These are phyloP conservation scores for Hycleus phaleratus DNA, from an alignment of 1,140 invertebrate species.

Conservation along the genomic window DNA sequence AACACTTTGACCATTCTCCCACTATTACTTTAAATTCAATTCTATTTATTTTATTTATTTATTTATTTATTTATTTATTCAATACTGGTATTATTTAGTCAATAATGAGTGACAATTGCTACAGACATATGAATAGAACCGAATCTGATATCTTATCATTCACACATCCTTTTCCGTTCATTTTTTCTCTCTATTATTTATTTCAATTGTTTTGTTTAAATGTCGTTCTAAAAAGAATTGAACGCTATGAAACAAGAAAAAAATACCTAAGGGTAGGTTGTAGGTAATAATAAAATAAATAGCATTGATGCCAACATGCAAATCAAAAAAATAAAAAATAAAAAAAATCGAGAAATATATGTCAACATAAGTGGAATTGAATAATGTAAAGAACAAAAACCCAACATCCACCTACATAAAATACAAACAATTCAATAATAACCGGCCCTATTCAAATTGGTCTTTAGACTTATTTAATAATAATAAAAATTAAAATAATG, in stretches of 20 bases:
- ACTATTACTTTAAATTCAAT: too few species aligned
- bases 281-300: constrained; percentile 2
- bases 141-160: constrained; percentile 15
- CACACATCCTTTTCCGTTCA: constrained; percentile 16
- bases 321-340: background rate
- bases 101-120: too few species aligned
- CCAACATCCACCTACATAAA: constrained; percentile 3
- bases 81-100: too few species aligned
- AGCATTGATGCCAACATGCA: constrained; percentile 5
- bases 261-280: too few species aligned
- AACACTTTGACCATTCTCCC: too few species aligned
- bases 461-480: background rate
- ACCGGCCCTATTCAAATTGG: constrained; percentile 4
- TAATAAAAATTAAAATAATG: too few species aligned
- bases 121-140: background rate
- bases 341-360: too few species aligned
- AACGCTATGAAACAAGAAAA: too few species aligned
- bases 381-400: background rate
- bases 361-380: too few species aligned
- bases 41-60: too few species aligned
- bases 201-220: background rate
- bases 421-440: background rate
- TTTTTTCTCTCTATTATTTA: constrained; percentile 12
- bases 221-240: too few species aligned
- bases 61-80: too few species aligned